A percentile compares a stretch with the other conserved stretches of the same genome.
These are phyloP conservation scores for Asobara japonica DNA, from an alignment of 1,140 invertebrate genomes.

Conservation along the genomic window DNA sequence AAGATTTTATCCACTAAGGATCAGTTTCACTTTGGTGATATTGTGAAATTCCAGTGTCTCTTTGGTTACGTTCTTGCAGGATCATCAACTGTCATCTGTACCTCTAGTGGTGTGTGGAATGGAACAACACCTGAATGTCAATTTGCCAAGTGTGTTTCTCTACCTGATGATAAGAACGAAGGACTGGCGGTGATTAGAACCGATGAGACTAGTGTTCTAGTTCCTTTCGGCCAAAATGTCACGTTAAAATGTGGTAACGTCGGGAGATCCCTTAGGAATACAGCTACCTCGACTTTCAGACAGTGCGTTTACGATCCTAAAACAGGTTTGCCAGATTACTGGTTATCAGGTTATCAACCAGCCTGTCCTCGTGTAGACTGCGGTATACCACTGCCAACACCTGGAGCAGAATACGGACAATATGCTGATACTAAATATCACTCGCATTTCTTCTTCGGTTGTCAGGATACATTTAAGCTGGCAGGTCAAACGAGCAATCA, in stretches of 20 bases:
- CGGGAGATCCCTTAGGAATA: constrained; percentile 81
- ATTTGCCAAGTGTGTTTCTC: constrained; percentile 90
- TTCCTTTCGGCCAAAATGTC: constrained; percentile 91
- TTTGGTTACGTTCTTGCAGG: constrained; percentile 95
- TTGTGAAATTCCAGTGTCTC: constrained; percentile 92
- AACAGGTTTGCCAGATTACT: constrained; percentile 88
- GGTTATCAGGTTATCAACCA: constrained; percentile 87
- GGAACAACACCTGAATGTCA: constrained; percentile 91
- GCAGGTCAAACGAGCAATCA: constrained; percentile 91
- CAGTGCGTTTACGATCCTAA: constrained; percentile 97
- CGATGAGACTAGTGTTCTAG: constrained; percentile 81
- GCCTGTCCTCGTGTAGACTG: constrained; percentile 89
- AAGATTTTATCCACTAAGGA: constrained; percentile 83
- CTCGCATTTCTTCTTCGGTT: constrained; percentile 95
- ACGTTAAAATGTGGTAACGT: constrained; percentile 82
- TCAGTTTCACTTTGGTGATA: constrained; percentile 89
- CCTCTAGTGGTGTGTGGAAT: constrained; percentile 92
- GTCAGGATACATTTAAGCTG: constrained; percentile 94
- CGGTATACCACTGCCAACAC: constrained; percentile 84
- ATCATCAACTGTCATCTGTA: constrained; percentile 84
- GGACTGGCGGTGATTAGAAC: constrained; percentile 80
- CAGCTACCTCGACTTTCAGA: constrained; percentile 83
- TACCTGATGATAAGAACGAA: constrained; percentile 89
- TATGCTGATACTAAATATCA: constrained; percentile 89
- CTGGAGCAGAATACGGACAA: constrained; percentile 92